Base-by-base conservation (phyloP, 2,113 vertebrate species). In the Grammomys dolichurus region DNA sequence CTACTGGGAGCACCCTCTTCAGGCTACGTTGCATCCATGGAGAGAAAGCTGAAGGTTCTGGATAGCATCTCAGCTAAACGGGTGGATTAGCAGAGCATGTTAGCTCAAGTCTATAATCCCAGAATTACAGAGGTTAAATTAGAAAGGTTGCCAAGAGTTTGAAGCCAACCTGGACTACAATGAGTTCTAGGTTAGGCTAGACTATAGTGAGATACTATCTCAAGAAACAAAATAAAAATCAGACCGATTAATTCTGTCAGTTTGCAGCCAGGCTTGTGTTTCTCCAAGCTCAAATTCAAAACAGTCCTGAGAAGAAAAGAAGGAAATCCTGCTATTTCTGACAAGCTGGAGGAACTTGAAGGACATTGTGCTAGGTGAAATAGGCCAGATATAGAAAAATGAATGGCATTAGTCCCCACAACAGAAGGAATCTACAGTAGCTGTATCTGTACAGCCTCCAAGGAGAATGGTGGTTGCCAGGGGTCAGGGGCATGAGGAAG, bases 221-320 rank as follows among this genome's bases (percentile, higher is more conserved):
- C 28, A 69, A 51, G 40, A 22, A 69, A 46, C 60, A 46, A 54
- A 2, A 46, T 48, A 60, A 43, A 36, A 48, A 54, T 5, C 2
- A 33, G 46, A 28, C 28, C 86, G 51, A 58, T 63, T 10, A 60
- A 31, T 84, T 81, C 16, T 28, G 16, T 40, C 58, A 58, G n/a
- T 40, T 2, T n/a, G 9, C 1, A 48, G 17, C 33, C 56, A n/a
- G 12, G 17, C 13, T 51, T 58, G 7, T 22, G 58, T 86, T 70
- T 93, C 43, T 90, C 70, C 31, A 11, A 16, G 48, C 80, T 93
- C 81, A 60, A 89, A 40, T 51, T n/a, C 58, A 93, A 89, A 81
- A 46, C 40, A 90, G n/a, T 88, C 51, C 36, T n/a, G 22, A 67
- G 65, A 76, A 82, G 75, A n/a, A 51, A 63, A 36, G 81, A 75